Evolutionary conservation across 2,888 invertebrate genomes (phyloP), one percentile per base, ranked within the genome.

Genomic region (Ligdia adustata): DNA sequence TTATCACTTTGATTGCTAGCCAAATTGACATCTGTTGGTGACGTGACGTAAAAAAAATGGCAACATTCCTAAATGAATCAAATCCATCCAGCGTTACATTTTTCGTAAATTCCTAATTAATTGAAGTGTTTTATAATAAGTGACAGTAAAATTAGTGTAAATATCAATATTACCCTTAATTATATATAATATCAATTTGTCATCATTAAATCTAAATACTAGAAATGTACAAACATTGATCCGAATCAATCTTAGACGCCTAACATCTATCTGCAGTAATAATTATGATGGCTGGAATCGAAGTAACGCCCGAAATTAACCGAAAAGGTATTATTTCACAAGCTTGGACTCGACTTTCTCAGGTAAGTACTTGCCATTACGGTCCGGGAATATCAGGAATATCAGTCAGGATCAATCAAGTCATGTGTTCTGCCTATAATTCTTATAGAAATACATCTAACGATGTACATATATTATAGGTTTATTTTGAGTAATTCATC

Each of bases 211-310:
- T n/a, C n/a, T n/a, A 16, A 16, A 16, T 5, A 18, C 28, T 43
- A 52, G 73, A 74, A 57, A 76, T 75, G 76, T 68, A 54, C 63
- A 32, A 45, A 40, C 27, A 33, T 49, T 52, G 33, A 20, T 13
- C 24, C 20, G 32, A 32, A 35, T 12, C 38, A 44, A 18, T 41
- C 22, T 22, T n/a, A 38, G 26, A 29, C 40, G 43, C 34, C 33
- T 47, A 31, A 32, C 55, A 67, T 65, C 52, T 57, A 64, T 22
- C 64, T 22, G 7, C 22, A 6, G 22, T 7, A 22, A 22, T 22
- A 22, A 83, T 69, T 78, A 92, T 92, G 92, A 93, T 92, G 92
- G 94, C 94, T 91, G 93, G 93, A 84, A 94, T 93, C 77, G 94
- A 94, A 91, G 87, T 93, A 77, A 81, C 91, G 57, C 82, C 91